These are phyloP conservation scores for Phlogophora meticulosa DNA, from an alignment of 2,888 invertebrate species.

Conservation along the genomic window DNA sequence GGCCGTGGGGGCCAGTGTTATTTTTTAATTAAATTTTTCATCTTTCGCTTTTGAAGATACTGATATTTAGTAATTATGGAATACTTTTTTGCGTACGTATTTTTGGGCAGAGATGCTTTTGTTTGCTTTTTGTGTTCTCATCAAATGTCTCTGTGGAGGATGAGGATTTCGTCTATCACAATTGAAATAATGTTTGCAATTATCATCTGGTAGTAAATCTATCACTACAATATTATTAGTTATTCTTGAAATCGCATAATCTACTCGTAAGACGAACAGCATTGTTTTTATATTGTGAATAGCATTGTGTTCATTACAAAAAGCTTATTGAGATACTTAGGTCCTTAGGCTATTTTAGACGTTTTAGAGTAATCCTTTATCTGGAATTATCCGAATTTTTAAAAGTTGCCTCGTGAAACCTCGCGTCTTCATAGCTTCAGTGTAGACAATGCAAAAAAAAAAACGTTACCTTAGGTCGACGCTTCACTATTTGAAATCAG, in stretches of 20 bases:
- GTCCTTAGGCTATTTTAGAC: no score
- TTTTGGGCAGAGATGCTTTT: conserved; percentile 53
- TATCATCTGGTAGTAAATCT: no score
- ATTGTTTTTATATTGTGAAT: no score
- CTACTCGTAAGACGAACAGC: no score
- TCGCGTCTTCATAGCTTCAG: no score
- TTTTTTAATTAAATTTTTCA: conserved; percentile 78
- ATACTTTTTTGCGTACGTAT: conserved; percentile 64
- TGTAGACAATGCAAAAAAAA: conserved; percentile 57
- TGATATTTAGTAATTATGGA: conserved; percentile 71
- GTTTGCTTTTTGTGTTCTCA: conserved; percentile 30
- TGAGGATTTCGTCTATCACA: no score
- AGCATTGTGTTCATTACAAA: no score
- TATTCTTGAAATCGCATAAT: no score
- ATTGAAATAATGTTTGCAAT: neutral
- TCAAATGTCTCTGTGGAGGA: conserved; percentile 31
- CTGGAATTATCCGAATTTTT: conserved; percentile 59
- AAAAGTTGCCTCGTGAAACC: conserved; percentile 68
- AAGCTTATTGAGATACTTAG: no score
- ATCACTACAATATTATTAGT: no score
- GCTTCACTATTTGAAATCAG: conserved; percentile 16
- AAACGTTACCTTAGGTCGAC: conserved; percentile 14
- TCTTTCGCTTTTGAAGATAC: conserved; percentile 71
- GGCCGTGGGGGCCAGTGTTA: conserved; percentile 65
- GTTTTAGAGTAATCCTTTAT: no score